These are phyloP conservation scores for Oncorhynchus clarkii DNA, from an alignment of 2,113 vertebrate genomes.

Conservation along the genomic window DNA sequence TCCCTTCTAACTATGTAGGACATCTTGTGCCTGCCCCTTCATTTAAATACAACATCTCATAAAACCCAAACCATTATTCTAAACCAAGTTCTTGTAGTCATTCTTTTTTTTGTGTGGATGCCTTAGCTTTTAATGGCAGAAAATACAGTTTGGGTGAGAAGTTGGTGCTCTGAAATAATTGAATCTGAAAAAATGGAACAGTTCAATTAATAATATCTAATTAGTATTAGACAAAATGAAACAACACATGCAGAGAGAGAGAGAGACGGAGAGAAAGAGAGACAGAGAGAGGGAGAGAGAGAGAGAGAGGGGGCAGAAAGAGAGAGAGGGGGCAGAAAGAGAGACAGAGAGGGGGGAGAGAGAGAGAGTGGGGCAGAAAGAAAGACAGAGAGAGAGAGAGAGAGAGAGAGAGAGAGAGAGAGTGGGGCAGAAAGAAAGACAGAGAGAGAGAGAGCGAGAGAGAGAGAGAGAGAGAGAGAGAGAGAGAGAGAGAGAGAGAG, in stretches of 20 bases:
- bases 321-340: background rate
- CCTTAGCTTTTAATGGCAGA: constrained; percentile 23
- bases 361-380: background rate
- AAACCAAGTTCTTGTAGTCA: too few relatives aligned
- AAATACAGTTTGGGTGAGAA: constrained; percentile 16
- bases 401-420: too few relatives aligned
- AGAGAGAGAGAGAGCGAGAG: too few relatives aligned
- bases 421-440: too few relatives aligned
- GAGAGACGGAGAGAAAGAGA: background rate
- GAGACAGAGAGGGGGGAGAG: background rate
- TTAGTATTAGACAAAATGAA: constrained; percentile 64
- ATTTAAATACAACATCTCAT: too few relatives aligned
- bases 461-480: too few relatives aligned
- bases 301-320: background rate
- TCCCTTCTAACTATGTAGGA: too few relatives aligned
- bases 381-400: background rate
- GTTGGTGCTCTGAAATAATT: constrained; percentile 32
- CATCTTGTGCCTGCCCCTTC: background rate
- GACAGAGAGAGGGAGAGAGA: background rate
- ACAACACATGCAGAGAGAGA: constrained; percentile 52
- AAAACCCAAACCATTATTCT: too few relatives aligned
- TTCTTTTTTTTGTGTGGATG: background rate
- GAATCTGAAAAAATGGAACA: constrained; percentile 44
- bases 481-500: too few relatives aligned
- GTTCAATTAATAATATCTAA: constrained; percentile 51